These are phyloP conservation scores for Micromesistius poutassou DNA, from an alignment of 2,797 vertebrate species.

Conservation along the genomic window DNA sequence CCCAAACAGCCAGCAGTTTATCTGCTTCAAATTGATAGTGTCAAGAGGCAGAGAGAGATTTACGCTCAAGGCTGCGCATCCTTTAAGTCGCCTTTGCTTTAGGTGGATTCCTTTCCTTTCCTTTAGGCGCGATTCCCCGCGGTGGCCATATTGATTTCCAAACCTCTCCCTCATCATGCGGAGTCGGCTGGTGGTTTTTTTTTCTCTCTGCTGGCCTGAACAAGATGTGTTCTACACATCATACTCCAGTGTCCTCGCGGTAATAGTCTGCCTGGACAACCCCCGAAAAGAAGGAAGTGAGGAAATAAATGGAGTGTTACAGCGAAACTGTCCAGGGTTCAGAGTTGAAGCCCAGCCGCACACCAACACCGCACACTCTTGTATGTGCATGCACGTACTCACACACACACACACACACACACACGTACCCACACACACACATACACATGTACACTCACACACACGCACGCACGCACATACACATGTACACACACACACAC, in stretches of 20 bases:
- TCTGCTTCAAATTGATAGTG: conserved; percentile 65
- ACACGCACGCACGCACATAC: neutral
- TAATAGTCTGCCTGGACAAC: conserved; percentile 15
- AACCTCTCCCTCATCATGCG: conserved; percentile 56
- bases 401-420: neutral
- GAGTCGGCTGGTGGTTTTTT: conserved; percentile 43
- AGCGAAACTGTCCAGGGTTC: conserved; percentile 64
- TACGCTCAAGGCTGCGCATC: conserved; percentile 31
- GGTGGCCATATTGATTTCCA: conserved; percentile 65
- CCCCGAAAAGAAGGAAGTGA: conserved; percentile 28
- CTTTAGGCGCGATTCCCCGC: conserved; percentile 59
- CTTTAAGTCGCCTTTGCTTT: conserved; percentile 24
- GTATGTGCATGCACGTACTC: neutral
- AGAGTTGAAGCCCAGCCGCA: conserved; percentile 38
- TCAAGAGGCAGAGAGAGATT: conserved; percentile 23
- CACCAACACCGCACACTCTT: neutral
- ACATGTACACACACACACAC: no score
- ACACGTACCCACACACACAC: conserved; percentile 28
- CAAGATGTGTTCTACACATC: conserved; percentile 70
- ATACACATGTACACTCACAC: conserved; percentile 22
- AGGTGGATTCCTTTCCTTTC: conserved; percentile 50
- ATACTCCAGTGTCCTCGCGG: conserved; percentile 50
- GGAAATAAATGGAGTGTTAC: conserved; percentile 73
- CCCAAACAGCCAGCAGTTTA: conserved; percentile 58
- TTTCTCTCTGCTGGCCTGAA: conserved; percentile 44